These are phyloP conservation scores for Pygocentrus nattereri DNA, from an alignment of 2,797 vertebrate genomes.

Conservation along the genomic window DNA sequence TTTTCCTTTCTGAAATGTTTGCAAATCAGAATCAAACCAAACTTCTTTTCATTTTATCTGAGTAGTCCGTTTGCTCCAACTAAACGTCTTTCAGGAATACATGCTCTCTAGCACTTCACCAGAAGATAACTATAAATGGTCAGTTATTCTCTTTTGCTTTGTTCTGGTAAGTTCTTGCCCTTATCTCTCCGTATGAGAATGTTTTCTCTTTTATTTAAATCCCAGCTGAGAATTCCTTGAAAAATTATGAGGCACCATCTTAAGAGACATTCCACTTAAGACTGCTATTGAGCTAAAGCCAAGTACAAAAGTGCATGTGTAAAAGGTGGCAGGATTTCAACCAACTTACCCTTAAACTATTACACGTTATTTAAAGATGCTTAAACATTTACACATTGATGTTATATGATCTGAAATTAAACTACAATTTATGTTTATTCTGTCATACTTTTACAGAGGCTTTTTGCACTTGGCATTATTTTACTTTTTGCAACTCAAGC, in stretches of 20 bases:
- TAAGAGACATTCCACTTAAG: neutral
- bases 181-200: slow-evolving; percentile 62
- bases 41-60: neutral
- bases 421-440: no score
- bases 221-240: slow-evolving; percentile 1
- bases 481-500: no score
- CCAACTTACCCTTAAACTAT: neutral
- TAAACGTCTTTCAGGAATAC: neutral
- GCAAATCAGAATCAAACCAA: neutral
- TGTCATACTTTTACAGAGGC: no score
- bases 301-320: neutral
- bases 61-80: neutral
- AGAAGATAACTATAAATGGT: slow-evolving; percentile 30
- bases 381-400: neutral
- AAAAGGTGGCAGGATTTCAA: neutral
- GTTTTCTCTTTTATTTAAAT: slow-evolving; percentile 15
- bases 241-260: neutral
- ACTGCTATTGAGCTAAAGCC: neutral
- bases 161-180: slow-evolving; percentile 10
- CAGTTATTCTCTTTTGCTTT: slow-evolving; percentile 27
- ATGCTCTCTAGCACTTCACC: neutral
- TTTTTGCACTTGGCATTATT: no score
- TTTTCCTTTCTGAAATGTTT: neutral
- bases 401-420: no score
- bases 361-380: no score